These are phyloP conservation scores for Glareola pratincola DNA, from an alignment of 2,113 vertebrate genomes.

Conservation along the genomic window DNA sequence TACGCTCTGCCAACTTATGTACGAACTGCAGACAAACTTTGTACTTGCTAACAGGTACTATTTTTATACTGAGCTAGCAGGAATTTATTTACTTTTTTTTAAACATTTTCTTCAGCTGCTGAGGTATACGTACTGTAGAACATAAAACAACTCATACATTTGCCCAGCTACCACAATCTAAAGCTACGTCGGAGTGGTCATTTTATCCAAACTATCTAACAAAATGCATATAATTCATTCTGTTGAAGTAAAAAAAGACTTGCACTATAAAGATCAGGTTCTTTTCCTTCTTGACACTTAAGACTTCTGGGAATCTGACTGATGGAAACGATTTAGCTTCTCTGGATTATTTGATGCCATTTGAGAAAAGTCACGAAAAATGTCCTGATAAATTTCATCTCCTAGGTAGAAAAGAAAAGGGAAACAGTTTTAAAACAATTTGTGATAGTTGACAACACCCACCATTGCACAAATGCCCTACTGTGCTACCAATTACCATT, in stretches of 20 bases:
- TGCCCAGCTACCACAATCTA: slow-evolving; percentile 39
- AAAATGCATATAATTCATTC: slow-evolving; percentile 53
- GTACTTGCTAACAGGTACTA: not conserved
- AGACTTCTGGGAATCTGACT: slow-evolving; percentile 78
- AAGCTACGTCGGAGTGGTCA: slow-evolving; percentile 51
- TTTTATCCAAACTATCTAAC: slow-evolving; percentile 48
- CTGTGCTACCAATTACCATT: not conserved
- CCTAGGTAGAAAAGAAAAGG: slow-evolving; percentile 75
- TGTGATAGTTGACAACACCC: not conserved
- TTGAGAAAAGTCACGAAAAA: slow-evolving; percentile 97
- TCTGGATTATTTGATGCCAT: slow-evolving; percentile 99
- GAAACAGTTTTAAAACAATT: not conserved
- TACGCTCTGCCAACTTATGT: rapidly evolving
- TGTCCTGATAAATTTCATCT: slow-evolving; percentile 97
- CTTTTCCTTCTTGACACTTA: slow-evolving; percentile 72
- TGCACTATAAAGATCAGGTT: slow-evolving; percentile 46
- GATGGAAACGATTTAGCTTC: slow-evolving; percentile 93
- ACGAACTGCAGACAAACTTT: rapidly evolving
- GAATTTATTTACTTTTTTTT: not conserved
- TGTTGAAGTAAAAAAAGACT: slow-evolving; percentile 25
- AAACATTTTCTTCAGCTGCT: slow-evolving; percentile 36
- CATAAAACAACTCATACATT: not conserved
- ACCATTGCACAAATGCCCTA: not conserved
- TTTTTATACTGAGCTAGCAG: not conserved
- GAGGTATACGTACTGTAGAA: slow-evolving; percentile 18